Base-by-base conservation (phyloP, 2,888 invertebrate species). In the Cerceris ruficornis region DNA sequence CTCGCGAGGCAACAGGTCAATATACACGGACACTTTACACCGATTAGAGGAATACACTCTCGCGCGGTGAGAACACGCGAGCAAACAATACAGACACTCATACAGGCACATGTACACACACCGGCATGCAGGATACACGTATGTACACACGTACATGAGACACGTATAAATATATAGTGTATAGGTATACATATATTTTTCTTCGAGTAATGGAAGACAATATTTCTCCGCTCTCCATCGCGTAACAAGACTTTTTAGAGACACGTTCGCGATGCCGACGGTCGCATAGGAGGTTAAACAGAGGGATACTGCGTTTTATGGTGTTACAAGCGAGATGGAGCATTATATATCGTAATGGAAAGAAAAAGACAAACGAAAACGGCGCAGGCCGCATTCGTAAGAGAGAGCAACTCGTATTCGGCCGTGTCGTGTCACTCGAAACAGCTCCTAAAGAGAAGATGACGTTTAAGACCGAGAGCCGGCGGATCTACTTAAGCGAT, bases 201-300 rank as follows among this genome's bases (percentile, higher is more conserved):
- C 88, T 86, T 88, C 87, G 87, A 88, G 84, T 88, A 89, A 91
- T 87, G 88, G 88, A 90, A 88, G 91, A 91, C 91, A 91, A 91
- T 91, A 91, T 91, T 91, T 89, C 85, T 87, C 87, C 80, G 87
- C 86, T 87, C 87, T 88, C 87, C 87, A 87, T 86, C 86, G 87
- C 84, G 84, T 73, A 70, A 69, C 55, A 82, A 81, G 70, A 81
- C 77, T 69, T 73, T 68, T 72, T 68, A 67, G 71, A 59, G 67
- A 50, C 66, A 59, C 52, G 61, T 66, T 52, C 42, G 61, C 55
- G 59, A 64, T 57, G 13, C 15, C 28, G 28, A 28, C 41, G 49
- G 11, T 28, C 28, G 57, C 17, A 57, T 11, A 42, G 7, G 9
- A 42, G 54, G 54, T 28, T n/a, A 14, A 69, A 69, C n/a, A 39